phyloP scores from a whole-genome alignment of 2,113 vertebrate species.

The Accipiter cooperii region DNA sequence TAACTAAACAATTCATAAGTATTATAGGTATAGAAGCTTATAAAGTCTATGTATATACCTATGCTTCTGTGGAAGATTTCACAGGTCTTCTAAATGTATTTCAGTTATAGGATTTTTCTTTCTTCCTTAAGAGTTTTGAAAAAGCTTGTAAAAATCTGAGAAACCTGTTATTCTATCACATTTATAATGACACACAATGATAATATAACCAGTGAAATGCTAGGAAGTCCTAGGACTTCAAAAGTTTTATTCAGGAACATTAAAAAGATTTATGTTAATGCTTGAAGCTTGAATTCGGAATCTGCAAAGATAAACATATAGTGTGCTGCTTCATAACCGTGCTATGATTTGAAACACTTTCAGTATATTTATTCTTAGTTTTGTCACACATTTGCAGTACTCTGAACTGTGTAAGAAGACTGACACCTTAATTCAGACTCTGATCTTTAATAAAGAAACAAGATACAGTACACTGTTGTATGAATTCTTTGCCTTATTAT shows the following conservation, averaged over 20 bases:
- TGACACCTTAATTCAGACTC: not conserved
- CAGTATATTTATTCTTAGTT: not conserved
- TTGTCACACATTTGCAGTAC: not conserved
- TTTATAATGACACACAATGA: not conserved
- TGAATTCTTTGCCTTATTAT: not conserved
- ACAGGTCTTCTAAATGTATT: not conserved
- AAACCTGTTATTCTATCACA: not conserved
- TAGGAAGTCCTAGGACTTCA: not conserved
- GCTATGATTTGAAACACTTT: not conserved
- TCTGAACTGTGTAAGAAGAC: not conserved
- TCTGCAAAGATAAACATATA: not conserved
- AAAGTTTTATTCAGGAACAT: not conserved
- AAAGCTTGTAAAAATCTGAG: not conserved
- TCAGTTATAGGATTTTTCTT: not conserved
- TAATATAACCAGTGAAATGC: not conserved
- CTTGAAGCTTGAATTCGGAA: not conserved
- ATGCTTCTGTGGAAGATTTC: not conserved
- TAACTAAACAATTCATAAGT: not conserved
- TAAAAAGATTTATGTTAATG: not conserved
- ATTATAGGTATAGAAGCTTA: not conserved
- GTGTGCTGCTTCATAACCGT: not conserved
- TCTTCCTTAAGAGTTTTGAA: not conserved
- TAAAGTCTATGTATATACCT: not conserved
- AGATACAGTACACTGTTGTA: not conserved
- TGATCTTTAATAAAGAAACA: not conserved